These are phyloP conservation scores for Lasioglossum figueresi DNA, from an alignment of 2,888 invertebrate species.

Conservation along the genomic window DNA sequence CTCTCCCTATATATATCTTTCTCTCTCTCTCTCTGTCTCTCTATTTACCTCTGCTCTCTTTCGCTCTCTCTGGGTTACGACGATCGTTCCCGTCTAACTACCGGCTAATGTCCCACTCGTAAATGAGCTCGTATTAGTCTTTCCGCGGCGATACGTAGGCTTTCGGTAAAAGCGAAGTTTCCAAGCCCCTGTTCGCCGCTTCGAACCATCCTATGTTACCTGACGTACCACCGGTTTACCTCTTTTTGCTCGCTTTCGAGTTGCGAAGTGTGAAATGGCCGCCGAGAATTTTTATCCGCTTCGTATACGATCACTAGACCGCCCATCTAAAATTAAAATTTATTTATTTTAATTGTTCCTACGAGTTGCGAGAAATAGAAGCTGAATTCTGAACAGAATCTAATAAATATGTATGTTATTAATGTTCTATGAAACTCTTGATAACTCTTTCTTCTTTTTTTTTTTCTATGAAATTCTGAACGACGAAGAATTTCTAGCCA, in stretches of 20 bases:
- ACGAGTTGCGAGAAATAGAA: not conserved
- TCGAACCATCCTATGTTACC: not conserved
- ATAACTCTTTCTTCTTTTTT: too few species aligned
- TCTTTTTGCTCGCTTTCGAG: not conserved
- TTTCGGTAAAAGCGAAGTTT: constrained; percentile 65
- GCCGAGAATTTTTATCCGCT: not conserved
- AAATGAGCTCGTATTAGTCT: constrained; percentile 60
- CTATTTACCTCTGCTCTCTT: not conserved
- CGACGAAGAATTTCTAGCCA: too few species aligned
- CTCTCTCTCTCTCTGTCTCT: too few species aligned
- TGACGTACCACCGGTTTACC: not conserved
- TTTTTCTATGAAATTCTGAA: too few species aligned
- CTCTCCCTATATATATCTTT: too few species aligned
- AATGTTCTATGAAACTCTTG: too few species aligned
- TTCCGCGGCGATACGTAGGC: constrained; percentile 47
- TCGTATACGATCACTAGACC: not conserved
- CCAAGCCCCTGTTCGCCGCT: not conserved
- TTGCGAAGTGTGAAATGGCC: not conserved
- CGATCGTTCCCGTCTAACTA: constrained; percentile 63
- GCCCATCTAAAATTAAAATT: not conserved
- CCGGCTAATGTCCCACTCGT: constrained; percentile 58
- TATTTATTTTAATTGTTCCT: not conserved
- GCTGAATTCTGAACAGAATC: too few species aligned
- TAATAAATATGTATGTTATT: too few species aligned
- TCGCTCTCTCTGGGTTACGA: constrained; percentile 41